phyloP scores from a whole-genome alignment of 2,113 vertebrate species.

The Psittacara wagleri region DNA sequence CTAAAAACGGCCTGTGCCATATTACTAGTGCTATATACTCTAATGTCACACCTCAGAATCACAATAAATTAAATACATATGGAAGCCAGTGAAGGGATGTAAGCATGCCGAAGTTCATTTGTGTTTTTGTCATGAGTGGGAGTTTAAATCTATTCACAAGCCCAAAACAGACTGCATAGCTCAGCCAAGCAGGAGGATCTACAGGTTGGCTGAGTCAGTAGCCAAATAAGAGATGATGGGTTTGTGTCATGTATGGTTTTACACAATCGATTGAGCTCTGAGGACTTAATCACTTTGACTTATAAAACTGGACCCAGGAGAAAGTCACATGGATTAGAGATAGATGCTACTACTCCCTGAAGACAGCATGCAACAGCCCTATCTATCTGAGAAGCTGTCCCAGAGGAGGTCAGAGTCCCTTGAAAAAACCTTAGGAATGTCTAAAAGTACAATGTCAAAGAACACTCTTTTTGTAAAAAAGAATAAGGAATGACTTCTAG shows the following conservation, averaged over 20 bases:
- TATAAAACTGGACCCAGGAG: neutral
- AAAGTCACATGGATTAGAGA: neutral
- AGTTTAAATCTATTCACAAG: neutral
- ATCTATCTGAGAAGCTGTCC: neutral
- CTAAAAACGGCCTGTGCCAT: neutral
- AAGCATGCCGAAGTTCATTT: neutral
- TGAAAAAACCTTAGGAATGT: neutral
- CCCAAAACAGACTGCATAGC: neutral
- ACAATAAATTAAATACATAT: neutral
- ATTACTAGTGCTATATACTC: neutral
- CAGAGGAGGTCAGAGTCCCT: neutral
- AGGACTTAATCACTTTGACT: slow-evolving; percentile 8
- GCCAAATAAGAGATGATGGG: neutral
- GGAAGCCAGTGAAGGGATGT: neutral
- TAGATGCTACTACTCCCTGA: neutral
- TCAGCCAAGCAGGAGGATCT: neutral
- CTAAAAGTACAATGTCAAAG: neutral
- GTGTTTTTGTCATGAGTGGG: neutral
- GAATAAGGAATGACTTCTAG: neutral
- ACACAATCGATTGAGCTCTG: neutral
- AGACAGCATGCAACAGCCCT: neutral
- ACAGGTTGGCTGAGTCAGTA: neutral
- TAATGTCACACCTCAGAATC: neutral
- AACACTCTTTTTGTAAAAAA: neutral
- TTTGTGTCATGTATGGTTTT: neutral